Base-by-base conservation (phyloP, 2,888 invertebrate genomes). In the Ferrisia virgata region DNA sequence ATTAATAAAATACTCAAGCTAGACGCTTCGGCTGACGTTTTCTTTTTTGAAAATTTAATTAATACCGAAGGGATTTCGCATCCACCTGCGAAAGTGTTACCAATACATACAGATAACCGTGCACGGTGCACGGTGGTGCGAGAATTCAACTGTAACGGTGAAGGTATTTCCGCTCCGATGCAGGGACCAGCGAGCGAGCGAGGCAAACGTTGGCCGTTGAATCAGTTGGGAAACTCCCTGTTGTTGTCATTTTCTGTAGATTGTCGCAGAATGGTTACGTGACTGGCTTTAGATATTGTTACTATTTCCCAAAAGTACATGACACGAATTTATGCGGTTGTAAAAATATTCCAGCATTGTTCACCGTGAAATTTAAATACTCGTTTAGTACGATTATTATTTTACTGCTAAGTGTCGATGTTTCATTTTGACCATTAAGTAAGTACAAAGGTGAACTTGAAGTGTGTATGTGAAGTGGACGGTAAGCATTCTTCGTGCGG, bases 231-330 rank as follows among this genome's bases (percentile, higher is more conserved):
- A 76, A 76, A 36, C 1, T 36, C 40, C 43, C 80, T 43, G 33
- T 64, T 81, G 82, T 82, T 82, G 82, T 82, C 82, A 82, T 82
- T 82, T 82, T 82, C 82, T 82, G 64, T 82, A 82, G 82, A 82
- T 82, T 58, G 82, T 82, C 82, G 82, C 82, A 82, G 82, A 82
- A 82, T 82, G 53, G 64, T 64, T 82, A 82, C 82, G 82, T 82
- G 82, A 82, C 82, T 82, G 58, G 82, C 82, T 64, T 82, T 25
- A 58, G 82, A 82, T 82, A 82, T 82, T 53, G 58, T 64, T 82
- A 64, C 82, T 39, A 82, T 64, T 82, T 58, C 36, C 82, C 39
- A 64, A 82, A 82, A 39, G 64, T 82, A 82, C 82, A 64, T 82
- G 82, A 82, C 82, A 64, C 58, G 82, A 82, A 82, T 82, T 82